phyloP scores from a whole-genome alignment of 1,140 invertebrate species.

The Bombus polaris region DNA sequence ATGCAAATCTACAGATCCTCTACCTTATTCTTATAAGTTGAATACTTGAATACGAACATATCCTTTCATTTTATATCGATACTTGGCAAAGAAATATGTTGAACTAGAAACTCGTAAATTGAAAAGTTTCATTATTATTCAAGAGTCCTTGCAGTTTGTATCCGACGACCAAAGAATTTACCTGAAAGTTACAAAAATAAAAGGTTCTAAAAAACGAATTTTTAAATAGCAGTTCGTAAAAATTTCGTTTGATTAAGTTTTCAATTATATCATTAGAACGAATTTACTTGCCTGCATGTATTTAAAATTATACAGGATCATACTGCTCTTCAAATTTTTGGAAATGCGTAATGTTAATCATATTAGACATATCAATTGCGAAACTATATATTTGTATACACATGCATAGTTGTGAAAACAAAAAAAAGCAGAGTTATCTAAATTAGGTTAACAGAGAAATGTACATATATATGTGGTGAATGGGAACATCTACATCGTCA shows the following conservation, averaged over 20 bases:
- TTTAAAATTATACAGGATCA: not conserved
- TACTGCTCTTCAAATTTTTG: no score
- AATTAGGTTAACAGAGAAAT: conserved; percentile 7
- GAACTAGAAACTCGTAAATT: not conserved
- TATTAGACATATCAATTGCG: no score
- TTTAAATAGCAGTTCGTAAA: no score
- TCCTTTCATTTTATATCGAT: not conserved
- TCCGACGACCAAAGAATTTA: not conserved
- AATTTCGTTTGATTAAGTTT: no score
- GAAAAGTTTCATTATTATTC: not conserved
- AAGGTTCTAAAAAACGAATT: not conserved
- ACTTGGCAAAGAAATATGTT: not conserved
- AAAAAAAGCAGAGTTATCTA: not conserved
- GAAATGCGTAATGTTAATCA: no score
- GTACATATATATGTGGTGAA: conserved; percentile 53
- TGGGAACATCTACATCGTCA: conserved; percentile 44
- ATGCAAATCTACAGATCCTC: not conserved
- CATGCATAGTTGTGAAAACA: not conserved
- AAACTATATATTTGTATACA: not conserved
- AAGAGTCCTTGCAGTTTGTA: not conserved
- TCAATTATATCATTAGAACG: no score
- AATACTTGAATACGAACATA: not conserved
- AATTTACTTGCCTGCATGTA: no score
- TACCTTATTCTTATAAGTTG: not conserved
- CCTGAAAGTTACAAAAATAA: no score